A percentile compares a stretch with the other conserved stretches of the same genome.
Conservation (phyloP, 2,888 invertebrate species). For the Digitonthophagus gazella region DNA sequence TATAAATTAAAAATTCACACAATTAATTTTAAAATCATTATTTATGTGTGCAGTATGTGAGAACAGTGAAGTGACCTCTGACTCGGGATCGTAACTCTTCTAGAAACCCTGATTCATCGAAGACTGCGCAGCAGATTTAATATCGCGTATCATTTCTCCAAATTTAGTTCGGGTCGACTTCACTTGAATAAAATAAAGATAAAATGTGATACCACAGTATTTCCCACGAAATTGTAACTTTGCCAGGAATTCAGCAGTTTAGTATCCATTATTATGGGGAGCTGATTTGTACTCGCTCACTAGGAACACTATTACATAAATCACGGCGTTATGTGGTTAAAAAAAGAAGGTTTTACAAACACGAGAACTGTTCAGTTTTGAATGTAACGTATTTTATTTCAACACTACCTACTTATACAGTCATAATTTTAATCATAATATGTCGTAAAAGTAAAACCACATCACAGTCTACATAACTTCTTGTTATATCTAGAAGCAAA, state of each 20-base stretch:
- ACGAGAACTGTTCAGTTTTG: too few species aligned
- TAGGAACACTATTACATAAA: background rate
- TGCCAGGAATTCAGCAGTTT: background rate
- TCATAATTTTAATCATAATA: too few species aligned
- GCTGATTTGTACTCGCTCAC: background rate
- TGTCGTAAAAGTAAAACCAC: too few species aligned
- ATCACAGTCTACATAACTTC: too few species aligned
- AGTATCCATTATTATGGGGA: background rate
- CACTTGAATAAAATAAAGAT: background rate
- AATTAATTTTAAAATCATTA: too few species aligned
- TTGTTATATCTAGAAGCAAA: too few species aligned
- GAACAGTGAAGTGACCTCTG: background rate
- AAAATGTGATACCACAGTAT: background rate
- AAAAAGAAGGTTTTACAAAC: background rate
- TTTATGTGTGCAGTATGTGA: too few species aligned
- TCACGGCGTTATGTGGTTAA: background rate
- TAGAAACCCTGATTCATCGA: background rate
- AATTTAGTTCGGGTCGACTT: background rate
- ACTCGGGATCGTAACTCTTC: background rate
- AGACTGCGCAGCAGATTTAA: background rate
- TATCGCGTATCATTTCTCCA: background rate
- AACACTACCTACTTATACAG: too few species aligned
- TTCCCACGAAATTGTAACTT: background rate
- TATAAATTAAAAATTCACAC: too few species aligned
- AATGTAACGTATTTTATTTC: too few species aligned